Conservation (phyloP, 1,140 invertebrate species). For the Idris sp. region DNA sequence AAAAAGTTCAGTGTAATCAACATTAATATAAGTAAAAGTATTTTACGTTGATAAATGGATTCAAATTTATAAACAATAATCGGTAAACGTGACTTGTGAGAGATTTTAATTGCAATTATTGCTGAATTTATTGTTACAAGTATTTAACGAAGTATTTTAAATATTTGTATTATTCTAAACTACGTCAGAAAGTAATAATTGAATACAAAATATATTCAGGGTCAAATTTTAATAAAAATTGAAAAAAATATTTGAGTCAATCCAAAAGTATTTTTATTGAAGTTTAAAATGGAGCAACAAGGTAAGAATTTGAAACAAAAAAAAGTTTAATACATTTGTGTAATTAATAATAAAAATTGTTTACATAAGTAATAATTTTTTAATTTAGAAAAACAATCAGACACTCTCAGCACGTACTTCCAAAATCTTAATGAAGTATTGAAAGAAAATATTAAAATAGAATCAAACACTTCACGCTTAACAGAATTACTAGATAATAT, state of each 20-base stretch:
- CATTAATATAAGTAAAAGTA: background rate
- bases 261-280: background rate
- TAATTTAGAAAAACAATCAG: constrained; percentile 10
- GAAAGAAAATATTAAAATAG: constrained; percentile 3
- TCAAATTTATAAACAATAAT: constrained; percentile 6
- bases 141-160: no score
- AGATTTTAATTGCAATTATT: no score
- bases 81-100: no score
- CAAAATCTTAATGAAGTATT: constrained; percentile 11
- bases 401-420: constrained; percentile 9
- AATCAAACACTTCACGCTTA: constrained; percentile 21
- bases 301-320: background rate
- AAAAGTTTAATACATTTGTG: no score
- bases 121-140: no score
- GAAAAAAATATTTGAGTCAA: background rate
- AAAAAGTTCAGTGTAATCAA: background rate
- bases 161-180: no score
- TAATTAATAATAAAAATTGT: no score
- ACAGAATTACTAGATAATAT: constrained; percentile 37
- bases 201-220: no score
- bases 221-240: no score
- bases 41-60: constrained; percentile 5
- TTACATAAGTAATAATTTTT: no score
- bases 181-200: no score
- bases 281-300: no score